Evolutionary conservation across 2,888 invertebrate species (phyloP).

Genomic region (Epirrhoe tristata): DNA sequence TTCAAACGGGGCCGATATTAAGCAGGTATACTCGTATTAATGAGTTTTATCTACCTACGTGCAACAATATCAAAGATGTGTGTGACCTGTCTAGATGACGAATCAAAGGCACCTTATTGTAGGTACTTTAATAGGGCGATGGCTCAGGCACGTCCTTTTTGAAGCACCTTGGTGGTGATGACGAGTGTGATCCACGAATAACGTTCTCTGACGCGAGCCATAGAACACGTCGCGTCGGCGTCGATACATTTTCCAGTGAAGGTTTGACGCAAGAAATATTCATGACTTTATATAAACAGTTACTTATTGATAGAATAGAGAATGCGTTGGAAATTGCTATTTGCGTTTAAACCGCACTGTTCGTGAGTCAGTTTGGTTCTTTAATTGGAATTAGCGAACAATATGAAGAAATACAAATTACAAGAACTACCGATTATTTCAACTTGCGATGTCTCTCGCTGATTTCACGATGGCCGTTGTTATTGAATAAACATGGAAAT

Average conservation of each 20-base stretch:
- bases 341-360: conserved; percentile 11
- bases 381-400: conserved; percentile 1
- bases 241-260: conserved; percentile 62
- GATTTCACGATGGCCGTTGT: background rate
- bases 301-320: conserved; percentile 45
- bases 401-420: conserved; percentile 4
- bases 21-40: background rate
- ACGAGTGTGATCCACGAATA: conserved; percentile 71
- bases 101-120: conserved; percentile 57
- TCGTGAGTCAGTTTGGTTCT: background rate
- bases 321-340: conserved; percentile 40
- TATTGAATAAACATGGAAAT: conserved; percentile 19
- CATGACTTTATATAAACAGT: conserved; percentile 66
- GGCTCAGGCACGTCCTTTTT: conserved; percentile 54
- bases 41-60: conserved; percentile 23
- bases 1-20: background rate
- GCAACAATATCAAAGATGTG: conserved; percentile 37
- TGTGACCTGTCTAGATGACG: conserved; percentile 56
- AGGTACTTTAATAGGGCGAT: conserved; percentile 55
- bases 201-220: conserved; percentile 66
- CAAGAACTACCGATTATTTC: conserved; percentile 3
- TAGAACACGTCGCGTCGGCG: conserved; percentile 46
- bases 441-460: conserved; percentile 11
- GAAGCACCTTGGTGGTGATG: conserved; percentile 64
- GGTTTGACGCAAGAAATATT: conserved; percentile 74